These are phyloP conservation scores for Cryptotis parvus DNA, from an alignment of 2,113 vertebrate genomes.

Conservation along the genomic window DNA sequence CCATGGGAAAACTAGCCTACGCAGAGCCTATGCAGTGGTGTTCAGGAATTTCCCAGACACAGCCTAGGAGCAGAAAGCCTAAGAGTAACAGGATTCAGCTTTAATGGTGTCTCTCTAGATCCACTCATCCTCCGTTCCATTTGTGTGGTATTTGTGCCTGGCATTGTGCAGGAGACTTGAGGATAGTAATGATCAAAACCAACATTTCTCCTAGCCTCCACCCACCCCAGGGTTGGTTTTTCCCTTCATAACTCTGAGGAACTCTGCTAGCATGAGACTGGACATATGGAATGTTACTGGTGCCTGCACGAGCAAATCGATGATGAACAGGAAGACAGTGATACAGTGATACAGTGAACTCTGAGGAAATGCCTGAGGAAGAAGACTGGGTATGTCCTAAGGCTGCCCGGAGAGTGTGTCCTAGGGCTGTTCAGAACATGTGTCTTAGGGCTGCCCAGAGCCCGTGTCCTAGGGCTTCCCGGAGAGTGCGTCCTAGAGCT, in stretches of 20 bases:
- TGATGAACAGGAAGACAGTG: no score
- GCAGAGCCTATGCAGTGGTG: neutral
- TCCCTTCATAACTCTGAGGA: neutral
- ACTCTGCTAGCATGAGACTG: no score
- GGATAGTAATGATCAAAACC: neutral
- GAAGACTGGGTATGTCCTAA: neutral
- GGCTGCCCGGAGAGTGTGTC: accelerated
- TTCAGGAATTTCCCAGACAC: neutral
- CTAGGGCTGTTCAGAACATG: no score
- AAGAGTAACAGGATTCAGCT: neutral
- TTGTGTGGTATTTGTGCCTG: neutral
- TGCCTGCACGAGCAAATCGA: no score
- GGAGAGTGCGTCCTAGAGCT: neutral
- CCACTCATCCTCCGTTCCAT: neutral
- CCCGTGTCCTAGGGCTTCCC: no score
- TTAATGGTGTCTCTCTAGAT: neutral
- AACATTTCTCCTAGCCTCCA: accelerated
- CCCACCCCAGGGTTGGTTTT: neutral
- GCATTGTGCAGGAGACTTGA: neutral
- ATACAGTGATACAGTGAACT: no score
- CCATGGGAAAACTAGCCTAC: neutral
- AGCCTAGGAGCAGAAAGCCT: neutral
- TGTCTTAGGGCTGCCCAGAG: no score
- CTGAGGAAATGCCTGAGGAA: neutral
- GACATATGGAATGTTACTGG: no score